Evolutionary conservation across 2,888 invertebrate species (phyloP).

Genomic region (Gastrophysa polygoni): DNA sequence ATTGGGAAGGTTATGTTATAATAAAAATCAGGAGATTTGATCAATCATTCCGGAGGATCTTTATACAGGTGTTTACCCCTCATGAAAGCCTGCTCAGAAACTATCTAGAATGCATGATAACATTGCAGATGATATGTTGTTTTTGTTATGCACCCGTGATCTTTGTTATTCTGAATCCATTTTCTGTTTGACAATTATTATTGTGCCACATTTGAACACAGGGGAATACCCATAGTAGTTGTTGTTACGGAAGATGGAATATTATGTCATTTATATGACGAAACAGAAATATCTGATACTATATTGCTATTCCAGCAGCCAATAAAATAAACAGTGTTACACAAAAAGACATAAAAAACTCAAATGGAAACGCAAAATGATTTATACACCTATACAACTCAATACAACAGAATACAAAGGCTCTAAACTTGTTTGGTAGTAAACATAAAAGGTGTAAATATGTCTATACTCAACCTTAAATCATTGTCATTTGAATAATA

Average conservation of each 20-base stretch:
- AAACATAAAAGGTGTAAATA: constrained; percentile 29
- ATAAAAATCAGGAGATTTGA: constrained; percentile 25
- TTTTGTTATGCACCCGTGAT: too few relatives aligned
- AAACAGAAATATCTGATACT: too few relatives aligned
- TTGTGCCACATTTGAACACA: too few relatives aligned
- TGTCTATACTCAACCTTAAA: constrained; percentile 20
- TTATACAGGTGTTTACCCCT: neutral
- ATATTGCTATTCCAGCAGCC: constrained; percentile 2
- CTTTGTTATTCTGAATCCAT: too few relatives aligned
- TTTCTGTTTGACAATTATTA: too few relatives aligned
- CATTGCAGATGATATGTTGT: too few relatives aligned
- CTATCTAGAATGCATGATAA: too few relatives aligned
- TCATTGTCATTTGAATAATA: constrained; percentile 19
- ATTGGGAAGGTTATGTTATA: constrained; percentile 17
- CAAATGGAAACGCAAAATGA: constrained; percentile 24
- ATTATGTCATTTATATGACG: too few relatives aligned
- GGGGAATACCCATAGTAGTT: too few relatives aligned
- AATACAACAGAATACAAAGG: constrained; percentile 25
- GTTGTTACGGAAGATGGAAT: too few relatives aligned
- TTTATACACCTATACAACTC: constrained; percentile 28
- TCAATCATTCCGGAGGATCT: neutral
- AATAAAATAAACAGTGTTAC: constrained; percentile 29
- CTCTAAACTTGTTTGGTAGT: constrained; percentile 23
- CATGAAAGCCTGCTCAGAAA: too few relatives aligned
- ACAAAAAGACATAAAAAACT: constrained; percentile 24